Conservation (phyloP, 2,888 invertebrate species). For the Azorinus chamasolen region DNA sequence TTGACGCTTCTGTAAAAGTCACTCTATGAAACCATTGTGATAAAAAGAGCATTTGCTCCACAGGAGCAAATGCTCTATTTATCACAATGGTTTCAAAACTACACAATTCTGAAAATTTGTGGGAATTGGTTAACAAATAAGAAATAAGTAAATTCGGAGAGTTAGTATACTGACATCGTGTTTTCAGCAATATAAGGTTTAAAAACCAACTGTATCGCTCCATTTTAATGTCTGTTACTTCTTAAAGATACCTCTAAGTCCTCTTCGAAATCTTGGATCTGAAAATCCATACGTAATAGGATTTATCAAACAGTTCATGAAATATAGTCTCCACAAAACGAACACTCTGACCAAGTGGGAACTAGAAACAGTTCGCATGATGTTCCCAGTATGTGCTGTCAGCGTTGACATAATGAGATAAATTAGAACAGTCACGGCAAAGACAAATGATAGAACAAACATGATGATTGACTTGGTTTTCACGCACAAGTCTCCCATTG, state of each 20-base stretch:
- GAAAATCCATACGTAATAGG: constrained; percentile 48
- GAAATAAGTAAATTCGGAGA: too few relatives aligned
- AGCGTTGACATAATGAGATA: constrained; percentile 32
- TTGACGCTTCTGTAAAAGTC: too few relatives aligned
- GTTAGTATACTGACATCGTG: too few relatives aligned
- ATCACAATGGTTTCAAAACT: too few relatives aligned
- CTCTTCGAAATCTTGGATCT: constrained; percentile 42
- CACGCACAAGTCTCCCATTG: neutral
- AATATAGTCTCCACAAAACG: constrained; percentile 48
- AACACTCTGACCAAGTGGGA: constrained; percentile 33
- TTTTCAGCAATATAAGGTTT: too few relatives aligned
- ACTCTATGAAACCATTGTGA: too few relatives aligned
- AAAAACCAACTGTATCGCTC: too few relatives aligned
- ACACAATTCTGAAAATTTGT: too few relatives aligned
- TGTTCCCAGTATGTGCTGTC: constrained; percentile 17
- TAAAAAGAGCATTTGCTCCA: too few relatives aligned
- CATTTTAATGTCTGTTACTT: neutral
- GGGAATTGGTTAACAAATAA: too few relatives aligned
- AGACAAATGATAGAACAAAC: constrained; percentile 35
- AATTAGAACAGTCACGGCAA: constrained; percentile 37
- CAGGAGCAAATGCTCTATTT: too few relatives aligned
- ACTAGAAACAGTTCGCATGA: constrained; percentile 15
- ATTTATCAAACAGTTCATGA: constrained; percentile 43
- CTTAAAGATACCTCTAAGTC: constrained; percentile 15
- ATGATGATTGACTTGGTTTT: constrained; percentile 42